phyloP scores from a whole-genome alignment of 64 coral and sea anemone genomes.

The Cladopsammia gracilis region DNA sequence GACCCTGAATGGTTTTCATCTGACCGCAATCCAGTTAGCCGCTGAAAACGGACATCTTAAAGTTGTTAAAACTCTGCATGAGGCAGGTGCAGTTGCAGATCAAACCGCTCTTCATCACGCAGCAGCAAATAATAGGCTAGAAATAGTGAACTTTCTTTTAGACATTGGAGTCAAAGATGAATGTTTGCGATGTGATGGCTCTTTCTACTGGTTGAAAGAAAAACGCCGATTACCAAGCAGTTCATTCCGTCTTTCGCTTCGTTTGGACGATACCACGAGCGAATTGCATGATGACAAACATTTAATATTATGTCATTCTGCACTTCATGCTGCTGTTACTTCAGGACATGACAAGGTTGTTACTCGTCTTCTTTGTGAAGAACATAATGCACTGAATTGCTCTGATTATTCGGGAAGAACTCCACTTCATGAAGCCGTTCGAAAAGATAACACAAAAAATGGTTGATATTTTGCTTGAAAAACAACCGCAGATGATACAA shows the following conservation, averaged over 20 bases:
- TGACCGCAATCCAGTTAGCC: background rate
- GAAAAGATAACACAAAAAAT: background rate
- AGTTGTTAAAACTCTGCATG: background rate
- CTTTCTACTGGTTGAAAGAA: background rate
- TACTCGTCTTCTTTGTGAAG: background rate
- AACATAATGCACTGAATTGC: background rate
- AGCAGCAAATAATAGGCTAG: background rate
- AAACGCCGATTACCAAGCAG: too few species aligned
- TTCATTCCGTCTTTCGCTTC: too few species aligned
- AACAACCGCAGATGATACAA: background rate
- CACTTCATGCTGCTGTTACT: constrained; percentile 13
- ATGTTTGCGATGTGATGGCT: background rate
- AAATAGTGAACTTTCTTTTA: background rate
- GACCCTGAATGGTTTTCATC: background rate
- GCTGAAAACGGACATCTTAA: constrained; percentile 12
- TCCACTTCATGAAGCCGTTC: too few species aligned
- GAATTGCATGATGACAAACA: too few species aligned
- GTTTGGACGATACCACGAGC: too few species aligned
- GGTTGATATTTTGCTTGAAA: too few species aligned
- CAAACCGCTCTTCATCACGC: background rate
- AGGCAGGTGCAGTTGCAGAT: background rate
- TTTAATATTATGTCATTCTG: background rate
- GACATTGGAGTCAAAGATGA: background rate
- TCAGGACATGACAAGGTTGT: background rate
- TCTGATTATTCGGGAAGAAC: background rate